phyloP scores from a whole-genome alignment of 2,888 invertebrate genomes.

The Eupithecia insigniata region DNA sequence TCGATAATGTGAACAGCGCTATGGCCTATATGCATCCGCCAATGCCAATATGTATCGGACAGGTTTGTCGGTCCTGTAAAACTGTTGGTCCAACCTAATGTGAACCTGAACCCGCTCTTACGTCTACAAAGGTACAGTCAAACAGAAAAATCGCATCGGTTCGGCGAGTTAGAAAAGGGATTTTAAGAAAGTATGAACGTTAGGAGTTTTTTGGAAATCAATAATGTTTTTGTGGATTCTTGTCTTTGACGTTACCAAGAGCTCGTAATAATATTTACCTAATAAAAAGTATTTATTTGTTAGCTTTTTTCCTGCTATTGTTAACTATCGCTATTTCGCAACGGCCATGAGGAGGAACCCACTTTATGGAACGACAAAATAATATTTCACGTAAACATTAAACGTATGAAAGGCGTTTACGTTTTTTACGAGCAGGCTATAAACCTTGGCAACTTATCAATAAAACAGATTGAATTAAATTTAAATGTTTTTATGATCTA shows the following conservation, averaged over 20 bases:
- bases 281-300: not conserved
- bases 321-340: not conserved
- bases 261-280: not conserved
- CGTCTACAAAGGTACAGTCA: not conserved
- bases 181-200: too few species aligned
- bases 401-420: slow-evolving; percentile 44
- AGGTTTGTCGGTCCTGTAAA: too few species aligned
- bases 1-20: too few species aligned
- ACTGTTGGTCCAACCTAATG: too few species aligned
- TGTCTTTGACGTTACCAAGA: too few species aligned
- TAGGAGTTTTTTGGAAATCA: too few species aligned
- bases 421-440: slow-evolving; percentile 42
- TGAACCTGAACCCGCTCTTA: too few species aligned
- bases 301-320: not conserved
- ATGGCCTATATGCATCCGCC: too few species aligned
- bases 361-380: slow-evolving; percentile 41
- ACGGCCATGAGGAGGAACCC: slow-evolving; percentile 24
- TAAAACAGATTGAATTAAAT: slow-evolving; percentile 1
- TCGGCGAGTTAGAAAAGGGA: too few species aligned
- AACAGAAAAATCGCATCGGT: not conserved
- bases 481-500: not conserved
- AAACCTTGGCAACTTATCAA: slow-evolving; percentile 27
- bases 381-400: slow-evolving; percentile 45
- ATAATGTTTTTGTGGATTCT: too few species aligned
- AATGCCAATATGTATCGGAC: too few species aligned